These are phyloP conservation scores for Phengaris arion DNA, from an alignment of 2,888 invertebrate species.

Conservation along the genomic window DNA sequence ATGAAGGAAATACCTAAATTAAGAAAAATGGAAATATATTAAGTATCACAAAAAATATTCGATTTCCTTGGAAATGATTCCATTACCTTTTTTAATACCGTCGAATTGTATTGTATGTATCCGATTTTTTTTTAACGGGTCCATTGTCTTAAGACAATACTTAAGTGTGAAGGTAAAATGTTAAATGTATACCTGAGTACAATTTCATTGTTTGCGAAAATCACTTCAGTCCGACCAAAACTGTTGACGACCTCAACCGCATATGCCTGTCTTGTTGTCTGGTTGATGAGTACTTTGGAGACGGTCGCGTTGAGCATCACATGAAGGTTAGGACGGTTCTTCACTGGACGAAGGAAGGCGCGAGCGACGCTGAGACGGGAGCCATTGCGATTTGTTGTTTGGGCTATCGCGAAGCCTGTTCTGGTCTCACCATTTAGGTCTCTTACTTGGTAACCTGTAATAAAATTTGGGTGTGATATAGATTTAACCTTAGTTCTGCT, in stretches of 20 bases:
- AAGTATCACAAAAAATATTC: not conserved
- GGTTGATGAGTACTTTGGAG: slow-evolving; percentile 86
- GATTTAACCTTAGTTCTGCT: no score
- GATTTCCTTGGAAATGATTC: not conserved
- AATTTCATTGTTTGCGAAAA: slow-evolving; percentile 85
- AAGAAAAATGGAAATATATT: no score
- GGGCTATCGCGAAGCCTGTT: slow-evolving; percentile 92
- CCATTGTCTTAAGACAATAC: slow-evolving; percentile 11
- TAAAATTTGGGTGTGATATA: not conserved
- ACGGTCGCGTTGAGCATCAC: slow-evolving; percentile 91
- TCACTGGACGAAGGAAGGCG: slow-evolving; percentile 90
- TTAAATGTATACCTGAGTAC: slow-evolving; percentile 71
- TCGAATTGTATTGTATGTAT: not conserved
- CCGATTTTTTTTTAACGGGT: not conserved
- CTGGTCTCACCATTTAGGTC: slow-evolving; percentile 90
- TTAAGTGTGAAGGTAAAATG: not conserved
- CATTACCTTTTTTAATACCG: not conserved
- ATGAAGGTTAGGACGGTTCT: slow-evolving; percentile 87
- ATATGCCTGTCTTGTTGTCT: slow-evolving; percentile 84
- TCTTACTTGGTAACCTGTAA: slow-evolving; percentile 83
- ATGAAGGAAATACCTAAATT: no score
- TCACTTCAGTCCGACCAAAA: slow-evolving; percentile 75
- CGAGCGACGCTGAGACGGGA: slow-evolving; percentile 90
- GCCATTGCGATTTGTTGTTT: slow-evolving; percentile 92
- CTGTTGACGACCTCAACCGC: slow-evolving; percentile 86